phyloP scores from a whole-genome alignment of 2,797 vertebrate genomes.

The Scyliorhinus canicula region DNA sequence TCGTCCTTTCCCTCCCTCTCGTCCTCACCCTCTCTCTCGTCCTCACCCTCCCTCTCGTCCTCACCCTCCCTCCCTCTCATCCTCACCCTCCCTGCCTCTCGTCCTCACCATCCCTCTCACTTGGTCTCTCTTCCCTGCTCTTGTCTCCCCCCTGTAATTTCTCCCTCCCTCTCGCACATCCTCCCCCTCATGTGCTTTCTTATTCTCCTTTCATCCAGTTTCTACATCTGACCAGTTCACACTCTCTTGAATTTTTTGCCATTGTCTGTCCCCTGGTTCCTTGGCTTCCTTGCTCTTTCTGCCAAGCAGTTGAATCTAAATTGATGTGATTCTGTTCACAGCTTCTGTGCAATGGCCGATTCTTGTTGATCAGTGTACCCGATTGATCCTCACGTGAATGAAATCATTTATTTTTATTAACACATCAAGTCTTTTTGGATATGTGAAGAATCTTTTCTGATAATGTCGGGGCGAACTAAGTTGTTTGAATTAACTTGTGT shows the following conservation, averaged over 20 bases:
- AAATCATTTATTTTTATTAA: not conserved
- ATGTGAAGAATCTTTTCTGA: not conserved
- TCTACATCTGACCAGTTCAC: not conserved
- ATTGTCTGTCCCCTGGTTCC: not conserved
- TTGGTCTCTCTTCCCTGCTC: not conserved
- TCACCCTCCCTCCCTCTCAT: not conserved
- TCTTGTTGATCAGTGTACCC: not conserved
- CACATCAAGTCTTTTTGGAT: not conserved
- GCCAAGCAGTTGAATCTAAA: not conserved
- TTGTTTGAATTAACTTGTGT: not conserved
- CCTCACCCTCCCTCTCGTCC: not conserved
- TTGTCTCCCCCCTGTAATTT: not conserved
- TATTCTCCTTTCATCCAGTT: not conserved
- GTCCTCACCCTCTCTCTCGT: too few species aligned
- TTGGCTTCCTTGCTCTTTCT: not conserved
- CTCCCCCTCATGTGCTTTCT: not conserved
- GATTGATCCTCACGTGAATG: not conserved
- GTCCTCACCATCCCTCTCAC: too few species aligned
- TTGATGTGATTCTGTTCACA: not conserved
- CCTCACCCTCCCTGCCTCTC: not conserved
- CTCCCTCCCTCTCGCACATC: too few species aligned
- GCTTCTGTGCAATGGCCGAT: not conserved
- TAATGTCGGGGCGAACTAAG: not conserved
- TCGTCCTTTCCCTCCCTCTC: not conserved
- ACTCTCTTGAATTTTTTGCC: not conserved